Evolutionary conservation across 1,140 invertebrate genomes (phyloP).

Genomic region (Philaenus spumarius): DNA sequence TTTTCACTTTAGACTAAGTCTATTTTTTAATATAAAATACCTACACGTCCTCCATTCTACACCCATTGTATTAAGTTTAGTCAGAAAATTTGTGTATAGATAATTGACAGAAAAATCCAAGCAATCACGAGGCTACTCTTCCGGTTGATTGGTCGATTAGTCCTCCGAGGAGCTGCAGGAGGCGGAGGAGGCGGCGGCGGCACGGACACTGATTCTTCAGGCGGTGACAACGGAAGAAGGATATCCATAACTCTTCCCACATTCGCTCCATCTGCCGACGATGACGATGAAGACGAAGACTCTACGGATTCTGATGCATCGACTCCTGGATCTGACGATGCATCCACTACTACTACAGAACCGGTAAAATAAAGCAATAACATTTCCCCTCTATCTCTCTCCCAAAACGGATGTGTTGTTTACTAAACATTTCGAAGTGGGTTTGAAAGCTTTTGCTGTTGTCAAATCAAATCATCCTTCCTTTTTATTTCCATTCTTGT

Average conservation of each 20-base stretch:
- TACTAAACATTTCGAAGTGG: not conserved
- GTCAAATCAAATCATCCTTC: no score
- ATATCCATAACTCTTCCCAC: slow-evolving; percentile 48
- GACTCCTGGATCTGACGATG: not conserved
- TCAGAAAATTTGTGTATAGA: slow-evolving; percentile 49
- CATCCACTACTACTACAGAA: slow-evolving; percentile 20
- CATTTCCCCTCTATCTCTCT: not conserved
- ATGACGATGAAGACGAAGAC: slow-evolving; percentile 44
- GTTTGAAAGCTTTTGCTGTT: no score
- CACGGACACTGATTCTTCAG: slow-evolving; percentile 31
- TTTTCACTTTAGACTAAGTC: no score
- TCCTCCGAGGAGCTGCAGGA: slow-evolving; percentile 50
- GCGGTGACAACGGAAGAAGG: slow-evolving; percentile 40
- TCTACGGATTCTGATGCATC: slow-evolving; percentile 32
- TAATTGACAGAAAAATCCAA: slow-evolving; percentile 70
- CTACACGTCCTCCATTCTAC: no score
- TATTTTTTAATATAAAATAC: no score
- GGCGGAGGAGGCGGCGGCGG: slow-evolving; percentile 38
- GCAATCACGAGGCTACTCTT: slow-evolving; percentile 58
- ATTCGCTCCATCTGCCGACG: slow-evolving; percentile 44
- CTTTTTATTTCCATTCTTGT: no score
- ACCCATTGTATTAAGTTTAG: no score
- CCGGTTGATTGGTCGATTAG: slow-evolving; percentile 55
- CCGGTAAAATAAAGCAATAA: slow-evolving; percentile 10
- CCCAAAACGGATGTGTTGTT: not conserved